Base-by-base conservation (phyloP, 2,113 vertebrate genomes). In the Epinephelus cyanopodus region DNA sequence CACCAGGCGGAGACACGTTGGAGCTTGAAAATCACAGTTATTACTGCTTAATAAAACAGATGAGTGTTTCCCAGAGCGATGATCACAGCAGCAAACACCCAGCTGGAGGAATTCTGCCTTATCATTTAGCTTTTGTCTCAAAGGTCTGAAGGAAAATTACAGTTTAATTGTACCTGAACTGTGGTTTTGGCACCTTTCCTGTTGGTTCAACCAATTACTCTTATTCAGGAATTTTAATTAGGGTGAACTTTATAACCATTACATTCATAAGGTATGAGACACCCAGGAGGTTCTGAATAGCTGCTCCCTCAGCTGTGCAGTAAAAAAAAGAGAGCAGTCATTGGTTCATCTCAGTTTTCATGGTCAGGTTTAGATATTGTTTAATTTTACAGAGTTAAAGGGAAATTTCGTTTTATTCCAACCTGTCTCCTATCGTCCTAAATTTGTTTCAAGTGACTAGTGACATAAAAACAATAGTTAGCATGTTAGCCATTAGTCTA, bases 1-100 rank as follows among this genome's bases (percentile, higher is more conserved):
- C n/a, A 7, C 18, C 18, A 74, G 63, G 8, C 10, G 21, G 69
- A 37, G 68, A 50, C 89, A 83, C 10, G 89, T 83, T 62, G 6
- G n/a, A 72, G 84, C 84, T 37, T 80, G 89, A 87, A 63, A 8
- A 58, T 77, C 53, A 60, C 12, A 17, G 29, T 85, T 73, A 70
- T 72, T 69, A 52, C 27, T 50, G 42, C 60, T 65, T 67, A 23
- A 74, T 63, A 8, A 50, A 29, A 39, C 33, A 9, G 37, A 33
- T 60, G 21, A 60, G 17, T 47, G 29, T 42, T 53, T 66, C 78
- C 33, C 8, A 14, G 21, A 77, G 50, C 62, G 23, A 12, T n/a
- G 56, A 75, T 83, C 47, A 37, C 54, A 67, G 9, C 19, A 56
- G 67, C 63, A 53, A 61, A 69, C 74, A 75, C 74, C 77, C 63